A percentile compares a stretch with the other conserved stretches of the same genome.
phyloP scores from a whole-genome alignment of 2,797 vertebrate genomes.

The Champsocephalus esox region DNA sequence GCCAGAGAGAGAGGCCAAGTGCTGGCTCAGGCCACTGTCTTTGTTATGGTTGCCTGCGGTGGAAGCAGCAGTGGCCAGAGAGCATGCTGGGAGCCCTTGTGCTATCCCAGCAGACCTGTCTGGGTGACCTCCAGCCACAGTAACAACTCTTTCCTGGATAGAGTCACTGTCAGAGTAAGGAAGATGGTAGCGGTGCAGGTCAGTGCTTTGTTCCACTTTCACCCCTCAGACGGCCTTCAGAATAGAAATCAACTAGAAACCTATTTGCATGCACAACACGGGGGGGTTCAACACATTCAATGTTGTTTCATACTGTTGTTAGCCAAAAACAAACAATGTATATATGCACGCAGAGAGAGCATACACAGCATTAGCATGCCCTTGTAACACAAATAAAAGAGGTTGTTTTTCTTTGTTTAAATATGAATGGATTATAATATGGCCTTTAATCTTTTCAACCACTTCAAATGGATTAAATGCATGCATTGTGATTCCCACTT shows the following conservation, averaged over 20 bases:
- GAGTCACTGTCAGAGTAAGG: slow-evolving; percentile 48
- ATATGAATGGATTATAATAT: slow-evolving; percentile 48
- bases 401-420: slow-evolving; percentile 42
- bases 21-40: slow-evolving; percentile 76
- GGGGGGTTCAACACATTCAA: slow-evolving; percentile 32
- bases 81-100: slow-evolving; percentile 71
- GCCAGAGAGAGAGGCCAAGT: slow-evolving; percentile 66
- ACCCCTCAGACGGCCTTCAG: slow-evolving; percentile 41
- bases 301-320: slow-evolving; percentile 42
- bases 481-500: slow-evolving; percentile 7
- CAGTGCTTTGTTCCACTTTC: slow-evolving; percentile 35
- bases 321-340: slow-evolving; percentile 48
- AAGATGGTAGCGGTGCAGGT: slow-evolving; percentile 50
- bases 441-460: slow-evolving; percentile 46
- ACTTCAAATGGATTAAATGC: slow-evolving; percentile 34
- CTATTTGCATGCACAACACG: slow-evolving; percentile 54
- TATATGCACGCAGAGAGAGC: slow-evolving; percentile 24
- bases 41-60: slow-evolving; percentile 72
- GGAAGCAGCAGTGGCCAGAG: slow-evolving; percentile 63
- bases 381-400: slow-evolving; percentile 55
- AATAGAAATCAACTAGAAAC: slow-evolving; percentile 43
- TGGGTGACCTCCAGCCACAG: slow-evolving; percentile 72
- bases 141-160: slow-evolving; percentile 55
- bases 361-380: slow-evolving; percentile 39
- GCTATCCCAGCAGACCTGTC: slow-evolving; percentile 65